These are phyloP conservation scores for Amiota communis DNA, from an alignment of 2,888 invertebrate genomes.

Conservation along the genomic window DNA sequence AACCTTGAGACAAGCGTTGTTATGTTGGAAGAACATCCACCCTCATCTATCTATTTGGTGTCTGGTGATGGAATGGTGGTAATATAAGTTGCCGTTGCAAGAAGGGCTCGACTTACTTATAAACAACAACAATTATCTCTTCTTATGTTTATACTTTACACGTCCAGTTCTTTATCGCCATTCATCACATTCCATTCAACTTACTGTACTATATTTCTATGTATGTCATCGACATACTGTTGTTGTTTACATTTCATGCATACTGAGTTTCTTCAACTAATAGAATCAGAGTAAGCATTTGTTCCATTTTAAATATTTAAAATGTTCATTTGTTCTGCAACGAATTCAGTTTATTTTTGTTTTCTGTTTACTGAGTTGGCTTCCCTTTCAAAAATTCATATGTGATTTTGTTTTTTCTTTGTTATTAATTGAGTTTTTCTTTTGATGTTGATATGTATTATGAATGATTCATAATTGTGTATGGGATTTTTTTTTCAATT, in stretches of 20 bases:
- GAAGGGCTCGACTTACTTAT: background rate
- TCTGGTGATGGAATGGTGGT: background rate
- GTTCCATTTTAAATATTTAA: too few relatives aligned
- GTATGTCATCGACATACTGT: too few relatives aligned
- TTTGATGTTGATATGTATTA: too few relatives aligned
- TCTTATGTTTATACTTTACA: background rate
- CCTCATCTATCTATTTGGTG: background rate
- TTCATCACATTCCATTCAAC: constrained; percentile 10
- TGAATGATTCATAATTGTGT: too few relatives aligned
- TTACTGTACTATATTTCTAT: background rate
- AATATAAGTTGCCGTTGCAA: background rate
- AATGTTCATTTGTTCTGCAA: too few relatives aligned
- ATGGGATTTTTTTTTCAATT: too few relatives aligned
- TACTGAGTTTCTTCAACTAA: background rate
- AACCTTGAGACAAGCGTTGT: constrained; percentile 41
- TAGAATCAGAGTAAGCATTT: too few relatives aligned
- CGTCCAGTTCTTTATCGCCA: background rate
- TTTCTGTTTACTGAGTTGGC: too few relatives aligned
- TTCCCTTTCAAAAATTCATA: too few relatives aligned
- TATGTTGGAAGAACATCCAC: background rate
- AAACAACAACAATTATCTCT: background rate
- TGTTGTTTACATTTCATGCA: constrained; percentile 7
- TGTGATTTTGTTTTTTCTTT: too few relatives aligned
- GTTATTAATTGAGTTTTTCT: too few relatives aligned
- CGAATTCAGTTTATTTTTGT: too few relatives aligned